Evolutionary conservation across 2,797 vertebrate species (phyloP).

Genomic region (Sus cebifrons): DNA sequence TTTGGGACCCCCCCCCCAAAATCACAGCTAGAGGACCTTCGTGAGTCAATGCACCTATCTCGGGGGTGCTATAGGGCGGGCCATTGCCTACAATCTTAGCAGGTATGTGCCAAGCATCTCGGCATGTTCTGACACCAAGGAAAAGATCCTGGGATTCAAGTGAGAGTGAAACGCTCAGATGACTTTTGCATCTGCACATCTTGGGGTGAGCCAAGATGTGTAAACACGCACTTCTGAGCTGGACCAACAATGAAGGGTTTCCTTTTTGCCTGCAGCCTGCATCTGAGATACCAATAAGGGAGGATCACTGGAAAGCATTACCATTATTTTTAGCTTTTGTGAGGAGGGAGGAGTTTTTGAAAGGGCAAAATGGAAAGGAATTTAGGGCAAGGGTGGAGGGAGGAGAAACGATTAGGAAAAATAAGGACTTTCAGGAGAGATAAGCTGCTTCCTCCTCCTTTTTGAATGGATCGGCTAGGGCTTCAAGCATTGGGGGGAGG

Average conservation of each 20-base stretch:
- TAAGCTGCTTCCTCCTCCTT: slow-evolving; percentile 50
- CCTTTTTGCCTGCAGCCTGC: slow-evolving; percentile 6
- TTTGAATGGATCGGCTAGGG: slow-evolving; percentile 20
- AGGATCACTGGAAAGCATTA: slow-evolving; percentile 74
- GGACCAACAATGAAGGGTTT: neutral
- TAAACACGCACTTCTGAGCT: neutral
- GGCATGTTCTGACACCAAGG: neutral
- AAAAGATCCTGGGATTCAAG: neutral
- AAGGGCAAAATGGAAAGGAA: slow-evolving; percentile 82
- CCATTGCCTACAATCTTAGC: neutral
- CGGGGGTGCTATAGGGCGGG: neutral
- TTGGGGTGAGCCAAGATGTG: neutral
- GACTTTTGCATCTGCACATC: slow-evolving; percentile 1
- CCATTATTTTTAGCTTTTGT: slow-evolving; percentile 85
- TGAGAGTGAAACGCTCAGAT: neutral
- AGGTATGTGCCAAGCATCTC: neutral
- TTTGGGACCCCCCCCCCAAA: too few relatives aligned
- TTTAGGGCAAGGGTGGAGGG: slow-evolving; percentile 67
- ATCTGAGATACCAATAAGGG: slow-evolving; percentile 68
- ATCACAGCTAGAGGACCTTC: neutral
- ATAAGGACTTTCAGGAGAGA: neutral
- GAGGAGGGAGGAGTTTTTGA: slow-evolving; percentile 79
- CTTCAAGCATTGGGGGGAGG: neutral
- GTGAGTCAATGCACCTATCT: neutral
- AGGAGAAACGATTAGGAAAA: slow-evolving; percentile 51